phyloP scores from a whole-genome alignment of 2,797 vertebrate genomes.

The Platyrinchus mystaceus region DNA sequence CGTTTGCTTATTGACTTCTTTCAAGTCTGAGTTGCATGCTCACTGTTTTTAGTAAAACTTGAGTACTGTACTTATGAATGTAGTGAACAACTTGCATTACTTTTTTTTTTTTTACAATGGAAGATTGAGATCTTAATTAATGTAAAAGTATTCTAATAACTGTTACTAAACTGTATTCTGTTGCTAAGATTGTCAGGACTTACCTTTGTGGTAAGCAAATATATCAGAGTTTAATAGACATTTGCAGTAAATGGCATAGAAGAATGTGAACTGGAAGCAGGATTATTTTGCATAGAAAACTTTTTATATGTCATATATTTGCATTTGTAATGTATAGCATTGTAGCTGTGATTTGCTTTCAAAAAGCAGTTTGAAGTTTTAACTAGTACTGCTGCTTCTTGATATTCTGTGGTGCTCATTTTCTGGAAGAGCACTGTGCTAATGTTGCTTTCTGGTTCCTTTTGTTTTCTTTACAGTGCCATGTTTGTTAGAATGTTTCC shows the following conservation, averaged over 20 bases:
- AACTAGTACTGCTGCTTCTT: background rate
- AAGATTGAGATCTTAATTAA: constrained; percentile 3
- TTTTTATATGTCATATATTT: constrained; percentile 41
- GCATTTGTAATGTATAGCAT: constrained; percentile 38
- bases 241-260: constrained; percentile 25
- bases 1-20: constrained; percentile 37
- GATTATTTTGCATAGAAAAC: constrained; percentile 23
- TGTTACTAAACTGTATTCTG: constrained; percentile 38
- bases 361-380: constrained; percentile 21
- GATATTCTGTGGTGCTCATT: background rate
- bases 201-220: background rate
- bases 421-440: constrained; percentile 1
- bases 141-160: constrained; percentile 65
- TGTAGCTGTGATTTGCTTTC: constrained; percentile 49
- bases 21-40: constrained; percentile 52
- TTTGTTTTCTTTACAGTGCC: background rate
- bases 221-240: background rate
- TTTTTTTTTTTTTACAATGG: constrained; percentile 8
- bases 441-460: background rate
- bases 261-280: background rate
- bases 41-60: constrained; percentile 48
- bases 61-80: constrained; percentile 26
- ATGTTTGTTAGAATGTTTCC: background rate
- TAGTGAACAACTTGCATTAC: constrained; percentile 51
- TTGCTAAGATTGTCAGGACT: constrained; percentile 3